Conservation (phyloP, 2,113 vertebrate species). For the Pelecanoides urinatrix region DNA sequence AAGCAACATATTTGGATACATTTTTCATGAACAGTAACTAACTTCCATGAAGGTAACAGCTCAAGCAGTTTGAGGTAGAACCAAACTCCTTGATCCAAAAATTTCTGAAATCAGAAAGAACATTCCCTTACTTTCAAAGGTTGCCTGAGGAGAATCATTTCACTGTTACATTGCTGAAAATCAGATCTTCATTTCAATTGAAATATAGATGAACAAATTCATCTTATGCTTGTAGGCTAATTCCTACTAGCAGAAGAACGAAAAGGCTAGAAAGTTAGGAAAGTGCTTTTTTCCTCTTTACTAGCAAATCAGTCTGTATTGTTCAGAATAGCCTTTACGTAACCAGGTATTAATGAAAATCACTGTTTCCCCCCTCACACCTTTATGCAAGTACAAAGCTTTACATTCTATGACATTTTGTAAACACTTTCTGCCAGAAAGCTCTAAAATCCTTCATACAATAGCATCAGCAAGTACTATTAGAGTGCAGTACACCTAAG, state of each 20-base stretch:
- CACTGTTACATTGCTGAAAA: slow-evolving; percentile 30
- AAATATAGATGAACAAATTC: slow-evolving; percentile 28
- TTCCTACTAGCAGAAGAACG: not conserved
- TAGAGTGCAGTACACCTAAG: not conserved
- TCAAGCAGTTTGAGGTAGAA: not conserved
- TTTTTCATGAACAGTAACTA: not conserved
- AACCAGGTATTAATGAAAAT: not conserved
- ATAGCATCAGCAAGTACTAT: not conserved
- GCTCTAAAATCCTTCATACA: not conserved
- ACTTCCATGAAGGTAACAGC: not conserved
- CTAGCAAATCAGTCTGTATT: not conserved
- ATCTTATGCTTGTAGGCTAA: slow-evolving; percentile 19
- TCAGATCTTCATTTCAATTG: slow-evolving; percentile 53
- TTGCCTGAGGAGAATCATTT: slow-evolving; percentile 30
- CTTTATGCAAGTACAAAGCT: slow-evolving; percentile 1
- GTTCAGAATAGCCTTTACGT: not conserved
- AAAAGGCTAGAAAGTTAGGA: slow-evolving; percentile 25
- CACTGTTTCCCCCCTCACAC: not conserved
- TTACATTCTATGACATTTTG: slow-evolving; percentile 1
- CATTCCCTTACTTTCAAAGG: not conserved
- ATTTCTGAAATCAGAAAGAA: not conserved
- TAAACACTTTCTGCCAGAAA: slow-evolving; percentile 17
- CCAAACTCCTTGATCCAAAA: not conserved
- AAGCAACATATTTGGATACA: not conserved
- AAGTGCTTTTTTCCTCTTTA: not conserved